Conservation (phyloP, 2,113 vertebrate species). For the Bothrops jararaca region DNA sequence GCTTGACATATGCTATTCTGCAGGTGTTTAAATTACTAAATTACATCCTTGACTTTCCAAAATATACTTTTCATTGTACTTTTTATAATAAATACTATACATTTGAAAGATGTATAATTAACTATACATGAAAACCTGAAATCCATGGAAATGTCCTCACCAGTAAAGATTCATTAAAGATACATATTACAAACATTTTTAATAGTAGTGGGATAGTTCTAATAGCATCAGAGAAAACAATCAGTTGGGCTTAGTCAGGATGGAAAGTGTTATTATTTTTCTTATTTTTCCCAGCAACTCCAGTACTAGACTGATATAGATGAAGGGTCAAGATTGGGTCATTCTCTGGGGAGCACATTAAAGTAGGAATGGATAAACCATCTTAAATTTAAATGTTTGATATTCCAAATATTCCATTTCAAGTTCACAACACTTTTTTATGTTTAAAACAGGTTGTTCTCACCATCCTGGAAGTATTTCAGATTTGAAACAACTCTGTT, state of each 20-base stretch:
- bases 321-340: neutral
- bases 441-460: neutral
- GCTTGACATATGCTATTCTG: neutral
- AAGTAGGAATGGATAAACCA: neutral
- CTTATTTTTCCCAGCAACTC: neutral
- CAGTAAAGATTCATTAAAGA: neutral
- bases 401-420: neutral
- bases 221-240: neutral
- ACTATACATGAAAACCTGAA: neutral
- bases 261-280: neutral
- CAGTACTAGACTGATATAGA: neutral
- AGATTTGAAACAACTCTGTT: neutral
- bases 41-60: neutral
- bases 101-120: neutral
- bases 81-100: neutral
- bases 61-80: rapidly evolving
- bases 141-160: neutral
- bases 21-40: neutral
- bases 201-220: neutral
- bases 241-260: neutral
- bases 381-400: neutral
- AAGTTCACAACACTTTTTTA: neutral
- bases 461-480: neutral
- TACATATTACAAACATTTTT: neutral
- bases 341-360: neutral